Base-by-base conservation (phyloP, 2,113 vertebrate species). In the Orcinus orca region DNA sequence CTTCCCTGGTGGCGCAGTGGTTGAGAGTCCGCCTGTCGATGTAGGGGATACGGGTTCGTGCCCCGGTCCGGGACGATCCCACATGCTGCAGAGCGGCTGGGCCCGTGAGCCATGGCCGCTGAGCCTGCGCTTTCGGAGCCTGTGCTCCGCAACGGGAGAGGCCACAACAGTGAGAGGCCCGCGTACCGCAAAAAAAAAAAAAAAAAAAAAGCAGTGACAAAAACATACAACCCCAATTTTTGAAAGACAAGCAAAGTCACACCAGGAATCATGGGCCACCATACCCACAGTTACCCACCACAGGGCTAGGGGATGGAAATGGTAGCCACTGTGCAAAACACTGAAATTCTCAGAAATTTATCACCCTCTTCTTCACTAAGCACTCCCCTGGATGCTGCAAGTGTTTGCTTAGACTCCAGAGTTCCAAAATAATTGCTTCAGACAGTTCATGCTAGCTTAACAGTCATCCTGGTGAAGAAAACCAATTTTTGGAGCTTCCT, bases 381-480 rank as follows among this genome's bases (percentile, higher is more conserved):
- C 26, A 71, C 36, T 93, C n/a, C 7, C 2, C 26, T 65, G 14
- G 53, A 90, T 90, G 17, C 44, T 82, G 20, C 38, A 93, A 71
- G 47, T 94, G 17, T 79, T 31, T 77, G 58, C 60, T 73, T 29
- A 68, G 33, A 86, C 36, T 82, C 41, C 26, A 93, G 41, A 93
- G 17, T 84, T 95, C 14, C 33, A 73, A 96, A 96, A 88, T 77
- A 95, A 70, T 4, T 88, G 44, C 62, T 93, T 82, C 38, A 50
- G 41, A 55, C 3, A 79, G 63, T 76, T 85, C 60, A 70, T 4
- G 18, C 62, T 62, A 74, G 33, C 15, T 63, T 73, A 93, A 38
- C 21, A 95, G 33, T 10, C 26, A 8, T 90, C 84, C 44, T 44
- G 58, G 10, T 50, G 23, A 93, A 93, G 38, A 58, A 93, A 93